Base-by-base conservation (phyloP, 2,888 invertebrate species). In the Panopea generosa region DNA sequence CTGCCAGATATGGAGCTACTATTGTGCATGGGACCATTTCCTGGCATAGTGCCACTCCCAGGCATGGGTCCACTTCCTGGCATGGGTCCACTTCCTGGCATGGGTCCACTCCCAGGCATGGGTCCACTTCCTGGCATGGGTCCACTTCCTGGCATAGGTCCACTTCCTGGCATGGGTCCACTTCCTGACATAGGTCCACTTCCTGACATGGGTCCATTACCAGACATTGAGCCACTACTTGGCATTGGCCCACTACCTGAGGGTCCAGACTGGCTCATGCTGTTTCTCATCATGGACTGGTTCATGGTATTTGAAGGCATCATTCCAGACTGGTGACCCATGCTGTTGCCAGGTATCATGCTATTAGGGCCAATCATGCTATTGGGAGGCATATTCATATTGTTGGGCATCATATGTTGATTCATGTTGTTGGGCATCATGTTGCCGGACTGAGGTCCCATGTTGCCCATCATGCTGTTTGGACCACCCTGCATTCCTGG, bases 381-480 rank as follows among this genome's bases (percentile, higher is more conserved):
- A 65, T 70, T 70, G 11, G 80, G 75, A 29, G 77, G 69, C 71
- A 80, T 78, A 57, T 82, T 83, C 83, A 85, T 87, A 63, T 75
- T 82, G 71, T 82, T 82, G 65, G 69, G 67, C 71, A 72, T 69
- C 45, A 59, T 80, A 82, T 75, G 74, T 50, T 74, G 76, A 38
- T 53, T 63, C 73, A 79, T 85, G 49, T 59, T 78, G 61, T 81
- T 84, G 20, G 82, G 77, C 71, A 82, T 84, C 84, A 85, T 86
- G 26, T 67, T 79, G 18, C 80, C 78, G 27, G 70, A 68, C 26
- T 78, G 73, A 60, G 78, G 77, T 20, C 78, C 73, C 74, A 79
- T 81, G 38, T 66, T 74, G 16, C 86, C 85, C 84, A 86, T 85
- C 84, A 86, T 84, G 57, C 70, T 80, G 69, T 74, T 75, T n/a